Percentiles rank a stretch among this genome's conserved stretches.
Conservation (phyloP, 2,113 vertebrate genomes). For the Callipepla californica region DNA sequence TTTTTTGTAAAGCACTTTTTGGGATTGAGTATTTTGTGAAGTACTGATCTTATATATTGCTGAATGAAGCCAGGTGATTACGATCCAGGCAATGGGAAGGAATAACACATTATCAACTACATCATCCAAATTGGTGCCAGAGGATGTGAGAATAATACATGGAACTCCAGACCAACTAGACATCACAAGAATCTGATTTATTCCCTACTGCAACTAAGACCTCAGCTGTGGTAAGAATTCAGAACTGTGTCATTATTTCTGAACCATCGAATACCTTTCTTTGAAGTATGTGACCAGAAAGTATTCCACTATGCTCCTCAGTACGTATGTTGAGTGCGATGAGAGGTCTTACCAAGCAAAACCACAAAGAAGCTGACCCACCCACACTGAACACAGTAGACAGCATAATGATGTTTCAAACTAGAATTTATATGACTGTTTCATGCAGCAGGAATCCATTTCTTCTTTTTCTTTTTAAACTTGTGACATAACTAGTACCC, state of each 20-base stretch:
- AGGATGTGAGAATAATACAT: conserved; percentile 6
- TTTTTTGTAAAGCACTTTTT: neutral
- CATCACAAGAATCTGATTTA: neutral
- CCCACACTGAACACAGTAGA: neutral
- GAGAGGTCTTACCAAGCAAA: neutral
- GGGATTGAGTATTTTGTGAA: neutral
- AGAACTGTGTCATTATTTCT: neutral
- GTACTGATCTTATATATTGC: neutral
- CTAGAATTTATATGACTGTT: neutral
- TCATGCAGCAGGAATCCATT: neutral
- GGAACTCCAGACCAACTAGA: neutral
- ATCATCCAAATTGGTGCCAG: neutral
- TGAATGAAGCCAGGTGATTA: neutral
- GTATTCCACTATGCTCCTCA: neutral
- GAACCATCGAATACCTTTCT: neutral
- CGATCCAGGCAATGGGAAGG: neutral
- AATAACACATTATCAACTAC: neutral
- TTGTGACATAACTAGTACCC: neutral
- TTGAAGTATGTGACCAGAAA: neutral
- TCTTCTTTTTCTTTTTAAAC: neutral
- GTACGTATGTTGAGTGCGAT: neutral
- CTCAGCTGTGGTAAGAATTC: neutral
- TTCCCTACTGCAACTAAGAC: neutral
- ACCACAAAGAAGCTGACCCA: neutral
- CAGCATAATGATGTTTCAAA: neutral